Conservation (phyloP, 2,888 invertebrate genomes). For the Azorinus chamasolen region DNA sequence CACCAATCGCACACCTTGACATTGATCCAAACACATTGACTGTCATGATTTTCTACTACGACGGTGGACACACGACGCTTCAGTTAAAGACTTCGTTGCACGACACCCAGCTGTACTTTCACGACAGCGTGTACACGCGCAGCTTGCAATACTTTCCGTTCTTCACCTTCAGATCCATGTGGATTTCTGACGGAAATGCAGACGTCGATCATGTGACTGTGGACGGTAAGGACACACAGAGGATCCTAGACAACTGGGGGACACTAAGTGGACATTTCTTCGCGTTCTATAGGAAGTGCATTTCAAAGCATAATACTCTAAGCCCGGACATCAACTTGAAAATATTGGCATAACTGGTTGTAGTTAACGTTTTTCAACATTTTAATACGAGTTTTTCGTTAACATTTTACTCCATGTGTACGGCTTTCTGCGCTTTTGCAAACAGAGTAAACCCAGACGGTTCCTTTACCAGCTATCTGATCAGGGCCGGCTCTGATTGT, state of each 20-base stretch:
- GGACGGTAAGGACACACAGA: conserved; percentile 45
- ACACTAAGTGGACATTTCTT: conserved; percentile 63
- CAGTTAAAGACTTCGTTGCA: conserved; percentile 22
- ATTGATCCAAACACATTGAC: conserved; percentile 55
- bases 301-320: conserved; percentile 72
- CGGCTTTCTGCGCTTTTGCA: too few relatives aligned
- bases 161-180: conserved; percentile 72
- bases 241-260: conserved; percentile 59
- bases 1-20: conserved; percentile 65
- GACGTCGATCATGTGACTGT: conserved; percentile 73
- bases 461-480: too few relatives aligned
- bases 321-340: conserved; percentile 69
- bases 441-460: too few relatives aligned
- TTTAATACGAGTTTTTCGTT: too few relatives aligned
- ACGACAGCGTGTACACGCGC: conserved; percentile 18
- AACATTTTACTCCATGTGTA: too few relatives aligned
- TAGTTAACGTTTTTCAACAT: too few relatives aligned
- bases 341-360: conserved; percentile 26
- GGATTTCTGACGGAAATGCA: conserved; percentile 70
- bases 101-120: conserved; percentile 42
- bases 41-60: conserved; percentile 59
- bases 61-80: conserved; percentile 47
- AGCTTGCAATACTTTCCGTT: conserved; percentile 54
- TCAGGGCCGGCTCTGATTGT: too few relatives aligned
- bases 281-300: conserved; percentile 72